Evolutionary conservation across 2,888 invertebrate species (phyloP), one percentile per base, ranked within the genome.

Genomic region (Gymnocheta viridis): DNA sequence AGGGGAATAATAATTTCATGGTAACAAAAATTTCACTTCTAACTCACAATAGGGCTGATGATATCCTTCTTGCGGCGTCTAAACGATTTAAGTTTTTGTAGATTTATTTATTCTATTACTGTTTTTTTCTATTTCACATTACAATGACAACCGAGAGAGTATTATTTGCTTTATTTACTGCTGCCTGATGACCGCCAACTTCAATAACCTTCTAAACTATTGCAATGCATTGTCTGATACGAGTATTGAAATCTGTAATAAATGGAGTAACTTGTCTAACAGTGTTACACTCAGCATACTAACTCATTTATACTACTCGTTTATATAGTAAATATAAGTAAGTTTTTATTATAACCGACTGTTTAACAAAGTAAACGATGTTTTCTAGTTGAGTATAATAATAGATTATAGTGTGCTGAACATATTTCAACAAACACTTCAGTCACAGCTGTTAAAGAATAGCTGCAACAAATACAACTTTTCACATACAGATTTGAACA

Each of bases 391-490:
- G 58, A 70, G 38, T 74, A 66, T 83, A 74, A 66, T 83, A 74
- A 70, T 38, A 66, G 70, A 79, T 70, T 80, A 80, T 44, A 73
- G 54, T 79, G 73, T 79, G 70, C 19, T 79, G 70, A 54, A 82
- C 66, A 82, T 64, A 69, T 66, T 83, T 51, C 35, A 83, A 47
- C 54, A 27, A 76, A 76, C 79, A 64, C 70, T 80, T 79, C 32
- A 49, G 47, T 14, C 9, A 12, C 17, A 76, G 38, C 47, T 64
- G 10, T n/a, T 10, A n/a, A 27, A 58, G 38, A 66, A 32, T 17
- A 60, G 19, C 10, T 14, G 17, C 17, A 19, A 14, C 22, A 66
- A 74, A 51, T 35, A 54, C 10, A 54, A 62, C n/a, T 62, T 70
- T 76, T 69, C 62, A 47, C 22, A 82, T 56, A 51, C 56, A 19